phyloP scores from a whole-genome alignment of 2,888 invertebrate genomes.

The Sinodicranocentrus sp. region DNA sequence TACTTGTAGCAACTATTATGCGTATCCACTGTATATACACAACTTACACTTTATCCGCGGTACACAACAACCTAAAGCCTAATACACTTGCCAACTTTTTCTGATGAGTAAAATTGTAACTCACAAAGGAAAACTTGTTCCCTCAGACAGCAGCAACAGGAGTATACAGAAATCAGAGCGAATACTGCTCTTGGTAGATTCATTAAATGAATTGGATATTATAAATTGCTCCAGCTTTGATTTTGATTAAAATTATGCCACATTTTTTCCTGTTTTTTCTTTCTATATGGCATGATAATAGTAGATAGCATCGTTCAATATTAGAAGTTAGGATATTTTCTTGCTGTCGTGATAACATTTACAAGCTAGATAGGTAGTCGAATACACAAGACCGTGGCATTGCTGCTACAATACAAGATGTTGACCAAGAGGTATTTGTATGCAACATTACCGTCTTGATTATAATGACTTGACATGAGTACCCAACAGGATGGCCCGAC shows the following conservation, averaged over 20 bases:
- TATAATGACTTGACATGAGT: constrained; percentile 4
- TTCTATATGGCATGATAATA: no score
- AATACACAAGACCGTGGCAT: not conserved
- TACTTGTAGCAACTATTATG: constrained; percentile 10
- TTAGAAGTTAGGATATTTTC: not conserved
- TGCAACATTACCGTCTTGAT: not conserved
- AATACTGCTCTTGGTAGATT: constrained; percentile 7
- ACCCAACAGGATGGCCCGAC: not conserved
- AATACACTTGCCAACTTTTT: constrained; percentile 56
- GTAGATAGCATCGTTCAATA: no score
- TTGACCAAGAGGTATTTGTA: not conserved
- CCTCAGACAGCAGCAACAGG: constrained; percentile 10
- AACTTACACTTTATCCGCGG: not conserved
- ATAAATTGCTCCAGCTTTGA: constrained; percentile 52
- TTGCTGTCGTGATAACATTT: not conserved
- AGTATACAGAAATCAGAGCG: not conserved
- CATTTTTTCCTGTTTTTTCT: constrained; percentile 12
- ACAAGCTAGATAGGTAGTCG: no score
- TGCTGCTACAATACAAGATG: constrained; percentile 4
- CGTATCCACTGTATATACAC: no score
- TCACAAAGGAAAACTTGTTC: constrained; percentile 56
- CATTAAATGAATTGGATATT: constrained; percentile 26
- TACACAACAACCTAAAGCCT: constrained; percentile 17
- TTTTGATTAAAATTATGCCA: constrained; percentile 56
- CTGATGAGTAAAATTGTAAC: constrained; percentile 50